Evolutionary conservation across 2,797 vertebrate genomes (phyloP).

Genomic region (Pseudotriccus pelzelni): DNA sequence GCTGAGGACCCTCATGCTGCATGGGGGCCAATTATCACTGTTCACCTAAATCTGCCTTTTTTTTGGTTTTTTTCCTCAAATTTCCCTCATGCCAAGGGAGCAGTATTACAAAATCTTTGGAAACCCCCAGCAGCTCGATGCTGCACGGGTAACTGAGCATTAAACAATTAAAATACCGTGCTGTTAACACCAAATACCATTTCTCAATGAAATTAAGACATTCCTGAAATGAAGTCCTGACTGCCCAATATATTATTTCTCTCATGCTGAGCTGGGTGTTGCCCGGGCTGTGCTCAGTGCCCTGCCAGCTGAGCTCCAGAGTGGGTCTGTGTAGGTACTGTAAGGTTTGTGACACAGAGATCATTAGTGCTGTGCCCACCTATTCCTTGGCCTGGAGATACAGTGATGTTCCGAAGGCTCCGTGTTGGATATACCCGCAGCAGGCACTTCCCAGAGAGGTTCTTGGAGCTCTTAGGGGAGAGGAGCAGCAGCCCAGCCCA

Average conservation of each 20-base stretch:
- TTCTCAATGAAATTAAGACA: not conserved
- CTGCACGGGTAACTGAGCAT: not conserved
- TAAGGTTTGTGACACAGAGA: not conserved
- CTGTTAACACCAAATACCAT: not conserved
- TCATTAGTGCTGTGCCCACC: not conserved
- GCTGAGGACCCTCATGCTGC: not conserved
- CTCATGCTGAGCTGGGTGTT: not conserved
- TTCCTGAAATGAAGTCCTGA: not conserved
- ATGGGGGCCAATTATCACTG: not conserved
- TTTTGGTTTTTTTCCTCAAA: not conserved
- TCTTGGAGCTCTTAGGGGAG: not conserved
- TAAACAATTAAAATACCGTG: not conserved
- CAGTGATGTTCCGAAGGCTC: not conserved
- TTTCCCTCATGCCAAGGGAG: not conserved
- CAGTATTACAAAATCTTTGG: not conserved
- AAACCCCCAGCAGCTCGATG: not conserved
- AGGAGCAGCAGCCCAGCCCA: not conserved
- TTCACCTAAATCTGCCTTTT: not conserved
- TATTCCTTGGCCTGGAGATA: not conserved
- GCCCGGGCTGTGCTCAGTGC: accelerated
- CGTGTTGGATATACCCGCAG: accelerated
- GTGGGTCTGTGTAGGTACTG: not conserved
- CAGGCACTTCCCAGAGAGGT: not conserved
- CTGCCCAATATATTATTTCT: not conserved
- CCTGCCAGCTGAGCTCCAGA: not conserved